Base-by-base conservation (phyloP, 2,888 invertebrate genomes). In the Synergus gifuensis region DNA sequence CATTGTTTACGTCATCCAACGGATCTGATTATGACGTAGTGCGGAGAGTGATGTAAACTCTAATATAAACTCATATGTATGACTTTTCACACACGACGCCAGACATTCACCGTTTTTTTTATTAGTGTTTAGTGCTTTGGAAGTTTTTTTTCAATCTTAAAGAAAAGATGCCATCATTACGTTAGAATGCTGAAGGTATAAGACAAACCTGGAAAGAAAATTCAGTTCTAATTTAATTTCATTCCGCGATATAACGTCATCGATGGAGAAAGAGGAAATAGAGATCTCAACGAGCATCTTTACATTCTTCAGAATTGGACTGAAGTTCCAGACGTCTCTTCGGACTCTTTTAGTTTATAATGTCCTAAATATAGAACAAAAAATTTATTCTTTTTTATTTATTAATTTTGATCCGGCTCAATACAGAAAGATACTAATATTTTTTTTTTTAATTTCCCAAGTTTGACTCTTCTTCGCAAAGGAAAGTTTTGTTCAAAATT, bases 1-100 rank as follows among this genome's bases (percentile, higher is more conserved):
- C 83, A 81, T 82, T 83, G 82, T 85, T 90, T 89, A 87, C 88
- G 88, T 90, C 90, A 90, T 85, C 84, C 81, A 82, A 87, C 87
- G 83, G 86, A 87, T 90, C 90, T 85, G 87, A 85, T 84, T 85
- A 80, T 90, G 90, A 90, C 88, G 87, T 84, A 78, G 73, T 73
- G 64, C 76, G 60, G 62, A 77, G 46, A 16, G n/a, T 73, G 73
- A 73, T 40, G 73, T n/a, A 73, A 73, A 73, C 73, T 73, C 73
- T 9, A 69, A 49, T 69, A 46, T 36, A 36, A 28, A 3, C 46
- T 49, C 49, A 69, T 49, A 28, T 28, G 28, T 49, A 49, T 69
- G 46, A 16, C 12, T 36, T 36, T 69, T 69, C 46, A 49, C 36
- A 49, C 9, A 60, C 18, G 11, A 58, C 18, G 11, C 58, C 9